Percentiles rank a stretch among this genome's conserved stretches.
Evolutionary conservation across 2,113 vertebrate species (phyloP).

Genomic region (Pseudopipra pipra): DNA sequence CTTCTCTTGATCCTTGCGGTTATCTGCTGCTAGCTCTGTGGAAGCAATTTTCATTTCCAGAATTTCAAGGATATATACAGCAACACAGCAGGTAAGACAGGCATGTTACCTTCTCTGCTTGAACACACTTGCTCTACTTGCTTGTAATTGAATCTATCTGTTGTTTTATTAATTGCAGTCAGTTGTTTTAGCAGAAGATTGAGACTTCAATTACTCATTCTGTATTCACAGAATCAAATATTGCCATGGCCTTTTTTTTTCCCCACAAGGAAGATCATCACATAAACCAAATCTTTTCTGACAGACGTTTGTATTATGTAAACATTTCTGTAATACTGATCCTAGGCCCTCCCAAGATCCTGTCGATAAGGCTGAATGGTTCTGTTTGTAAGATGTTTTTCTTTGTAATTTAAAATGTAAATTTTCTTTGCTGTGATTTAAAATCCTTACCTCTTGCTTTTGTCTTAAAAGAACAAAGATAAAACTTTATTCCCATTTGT

Average conservation of each 20-base stretch:
- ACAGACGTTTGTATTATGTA: not conserved
- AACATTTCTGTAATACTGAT: not conserved
- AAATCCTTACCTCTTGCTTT: not conserved
- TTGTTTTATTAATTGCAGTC: not conserved
- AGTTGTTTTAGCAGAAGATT: not conserved
- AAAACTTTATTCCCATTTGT: not conserved
- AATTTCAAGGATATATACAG: not conserved
- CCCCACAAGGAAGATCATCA: not conserved
- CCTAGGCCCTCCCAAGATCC: not conserved
- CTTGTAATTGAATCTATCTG: not conserved
- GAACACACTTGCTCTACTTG: not conserved
- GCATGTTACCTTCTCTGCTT: not conserved
- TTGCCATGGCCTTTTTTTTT: not conserved
- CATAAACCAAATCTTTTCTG: not conserved
- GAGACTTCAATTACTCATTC: not conserved
- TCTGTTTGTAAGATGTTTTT: not conserved
- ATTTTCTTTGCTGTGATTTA: not conserved
- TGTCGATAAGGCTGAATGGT: not conserved
- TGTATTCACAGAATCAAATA: not conserved
- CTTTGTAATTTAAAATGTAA: not conserved
- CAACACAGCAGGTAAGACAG: not conserved
- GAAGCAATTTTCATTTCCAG: constrained; percentile 18
- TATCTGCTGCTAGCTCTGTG: not conserved
- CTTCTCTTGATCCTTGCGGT: constrained; percentile 44
- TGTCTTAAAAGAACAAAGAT: not conserved